Percentiles rank a stretch among this genome's conserved stretches.
Conservation (phyloP, 2,113 vertebrate species). For the Delphinapterus leucas region DNA sequence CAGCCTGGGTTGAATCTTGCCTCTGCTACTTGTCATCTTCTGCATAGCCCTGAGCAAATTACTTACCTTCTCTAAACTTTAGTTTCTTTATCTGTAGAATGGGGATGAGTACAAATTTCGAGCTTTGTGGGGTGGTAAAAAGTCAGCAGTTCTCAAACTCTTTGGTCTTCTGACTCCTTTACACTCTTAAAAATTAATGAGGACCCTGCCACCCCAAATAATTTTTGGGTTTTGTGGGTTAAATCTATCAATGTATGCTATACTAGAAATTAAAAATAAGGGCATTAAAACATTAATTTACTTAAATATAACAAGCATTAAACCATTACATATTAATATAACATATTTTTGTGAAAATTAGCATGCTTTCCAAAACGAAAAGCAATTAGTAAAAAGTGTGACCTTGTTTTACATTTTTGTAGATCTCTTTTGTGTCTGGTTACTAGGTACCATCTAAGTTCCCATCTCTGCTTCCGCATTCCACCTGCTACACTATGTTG, state of each 20-base stretch:
- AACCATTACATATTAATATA: neutral
- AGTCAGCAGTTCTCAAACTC: neutral
- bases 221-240: neutral
- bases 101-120: neutral
- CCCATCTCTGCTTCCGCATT: neutral
- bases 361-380: constrained; percentile 18
- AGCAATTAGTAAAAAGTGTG: neutral
- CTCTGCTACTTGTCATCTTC: neutral
- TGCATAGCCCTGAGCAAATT: neutral
- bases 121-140: neutral
- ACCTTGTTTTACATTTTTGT: neutral
- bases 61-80: neutral
- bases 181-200: neutral
- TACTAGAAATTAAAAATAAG: neutral
- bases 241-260: neutral
- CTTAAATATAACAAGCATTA: neutral
- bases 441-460: neutral
- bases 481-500: neutral
- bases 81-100: neutral
- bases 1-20: neutral
- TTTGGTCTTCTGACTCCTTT: neutral
- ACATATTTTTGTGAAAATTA: neutral
- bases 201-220: neutral
- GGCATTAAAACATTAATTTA: neutral
- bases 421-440: neutral